phyloP scores from a whole-genome alignment of 2,113 vertebrate species.

The Lontra canadensis region DNA sequence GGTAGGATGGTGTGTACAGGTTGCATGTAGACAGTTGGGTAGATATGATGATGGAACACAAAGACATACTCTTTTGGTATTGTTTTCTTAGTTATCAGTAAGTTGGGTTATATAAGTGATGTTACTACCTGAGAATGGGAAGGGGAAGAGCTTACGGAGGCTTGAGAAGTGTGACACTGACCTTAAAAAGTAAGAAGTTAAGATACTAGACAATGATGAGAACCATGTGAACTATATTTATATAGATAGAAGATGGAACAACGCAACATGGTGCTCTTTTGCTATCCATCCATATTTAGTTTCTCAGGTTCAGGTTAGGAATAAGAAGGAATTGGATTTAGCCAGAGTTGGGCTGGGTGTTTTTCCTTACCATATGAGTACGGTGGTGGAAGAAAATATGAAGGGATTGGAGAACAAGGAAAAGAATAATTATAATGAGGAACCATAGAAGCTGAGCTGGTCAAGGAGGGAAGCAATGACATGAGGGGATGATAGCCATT shows the following conservation, averaged over 20 bases:
- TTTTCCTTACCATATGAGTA: not conserved
- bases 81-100: not conserved
- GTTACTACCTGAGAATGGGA: not conserved
- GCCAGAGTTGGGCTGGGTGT: not conserved
- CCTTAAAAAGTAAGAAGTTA: not conserved
- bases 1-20: rapidly evolving
- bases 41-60: not conserved
- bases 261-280: not conserved
- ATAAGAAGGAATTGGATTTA: not conserved
- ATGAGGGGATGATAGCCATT: not conserved
- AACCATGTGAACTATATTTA: not conserved
- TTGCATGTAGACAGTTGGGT: not conserved
- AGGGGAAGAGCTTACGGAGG: not conserved
- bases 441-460: not conserved
- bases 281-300: not conserved
- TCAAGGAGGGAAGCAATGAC: not conserved
- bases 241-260: not conserved
- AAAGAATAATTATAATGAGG: not conserved
- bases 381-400: not conserved
- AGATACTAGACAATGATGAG: not conserved
- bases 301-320: not conserved
- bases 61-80: not conserved
- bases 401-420: not conserved
- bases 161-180: not conserved
- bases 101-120: not conserved